Percentiles rank a stretch among this genome's conserved stretches.
Conservation (phyloP, 92 coral and sea anemone genomes). For the Siderastrea siderea region DNA sequence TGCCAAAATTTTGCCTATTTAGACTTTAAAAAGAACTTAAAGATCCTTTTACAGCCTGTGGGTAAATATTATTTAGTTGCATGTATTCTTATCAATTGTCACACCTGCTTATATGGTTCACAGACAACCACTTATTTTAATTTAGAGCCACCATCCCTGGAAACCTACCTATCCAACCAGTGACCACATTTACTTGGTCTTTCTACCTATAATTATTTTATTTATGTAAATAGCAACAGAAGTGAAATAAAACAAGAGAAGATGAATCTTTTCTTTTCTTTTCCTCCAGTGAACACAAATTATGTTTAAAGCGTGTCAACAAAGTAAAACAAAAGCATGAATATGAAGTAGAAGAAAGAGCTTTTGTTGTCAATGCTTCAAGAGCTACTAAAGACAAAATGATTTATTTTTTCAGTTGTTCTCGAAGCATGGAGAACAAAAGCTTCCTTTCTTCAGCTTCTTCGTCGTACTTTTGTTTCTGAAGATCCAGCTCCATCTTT, state of each 20-base stretch:
- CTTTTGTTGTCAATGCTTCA: conserved; percentile 38
- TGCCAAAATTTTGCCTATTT: conserved; percentile 64
- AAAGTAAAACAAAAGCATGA: conserved; percentile 53
- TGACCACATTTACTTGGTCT: background rate
- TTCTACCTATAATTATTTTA: conserved; percentile 17
- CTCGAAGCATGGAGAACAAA: conserved; percentile 50
- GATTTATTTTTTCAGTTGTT: conserved; percentile 41
- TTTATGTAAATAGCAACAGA: conserved; percentile 51
- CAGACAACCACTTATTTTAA: conserved; percentile 56
- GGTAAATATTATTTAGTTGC: conserved; percentile 62
- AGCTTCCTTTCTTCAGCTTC: conserved; percentile 70
- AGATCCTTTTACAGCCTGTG: conserved; percentile 69
- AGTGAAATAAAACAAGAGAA: conserved; percentile 63
- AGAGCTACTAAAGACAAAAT: conserved; percentile 48
- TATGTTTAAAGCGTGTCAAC: conserved; percentile 49
- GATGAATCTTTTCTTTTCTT: conserved; percentile 54
- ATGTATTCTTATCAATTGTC: conserved; percentile 48
- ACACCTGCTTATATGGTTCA: conserved; percentile 66
- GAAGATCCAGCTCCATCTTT: conserved; percentile 68
- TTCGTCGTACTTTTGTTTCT: conserved; percentile 46
- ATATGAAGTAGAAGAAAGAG: conserved; percentile 48
- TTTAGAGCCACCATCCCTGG: conserved; percentile 54
- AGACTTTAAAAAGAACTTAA: conserved; percentile 73
- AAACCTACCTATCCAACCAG: conserved; percentile 40
- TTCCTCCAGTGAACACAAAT: conserved; percentile 48